Base-by-base conservation (phyloP, 2,888 invertebrate genomes). In the Agriopis marginaria region DNA sequence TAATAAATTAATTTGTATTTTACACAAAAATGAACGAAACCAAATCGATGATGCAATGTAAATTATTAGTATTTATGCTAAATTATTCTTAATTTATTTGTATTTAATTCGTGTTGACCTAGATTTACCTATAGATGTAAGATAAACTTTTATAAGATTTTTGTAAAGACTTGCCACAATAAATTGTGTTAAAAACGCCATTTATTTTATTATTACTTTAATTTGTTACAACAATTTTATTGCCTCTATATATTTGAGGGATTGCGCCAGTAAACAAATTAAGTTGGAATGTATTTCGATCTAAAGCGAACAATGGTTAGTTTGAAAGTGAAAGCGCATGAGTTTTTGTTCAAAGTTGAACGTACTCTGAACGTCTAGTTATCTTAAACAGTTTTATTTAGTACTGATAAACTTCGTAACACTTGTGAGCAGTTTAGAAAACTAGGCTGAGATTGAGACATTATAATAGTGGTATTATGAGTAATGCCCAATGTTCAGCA, bases 11-110 rank as follows among this genome's bases (percentile, higher is more conserved):
- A 11, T 66, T 65, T 62, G 51, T 73, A 58, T 14, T 69, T 71
- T 56, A 53, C 47, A 70, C 72, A 58, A 68, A 73, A 12, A 56
- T 55, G 65, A 87, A 83, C 83, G 82, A 90, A 86, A 86, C 91
- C 92, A 91, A 92, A 92, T 85, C 80, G 71, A 86, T 86, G 82
- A 82, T 86, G 86, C 86, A 89, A 88, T 90, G 82, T 89, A 72
- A 23, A 71, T 78, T 70, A 64, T 72, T 70, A 66, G 62, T 76
- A 76, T 73, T 77, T 71, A 76, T 68, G 58, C 50, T 75, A 75
- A 72, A 72, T 73, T 74, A 75, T 70, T 70, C 61, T 66, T 71
- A 73, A 67, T 70, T 68, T 78, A 80, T 75, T 75, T 71, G 70
- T 63, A 47, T 70, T 63, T 74, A 70, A 70, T 23, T 70, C 9